Evolutionary conservation across 1,140 invertebrate species (phyloP), one percentile per base, ranked within the genome.

Genomic region (Orius insidiosus): DNA sequence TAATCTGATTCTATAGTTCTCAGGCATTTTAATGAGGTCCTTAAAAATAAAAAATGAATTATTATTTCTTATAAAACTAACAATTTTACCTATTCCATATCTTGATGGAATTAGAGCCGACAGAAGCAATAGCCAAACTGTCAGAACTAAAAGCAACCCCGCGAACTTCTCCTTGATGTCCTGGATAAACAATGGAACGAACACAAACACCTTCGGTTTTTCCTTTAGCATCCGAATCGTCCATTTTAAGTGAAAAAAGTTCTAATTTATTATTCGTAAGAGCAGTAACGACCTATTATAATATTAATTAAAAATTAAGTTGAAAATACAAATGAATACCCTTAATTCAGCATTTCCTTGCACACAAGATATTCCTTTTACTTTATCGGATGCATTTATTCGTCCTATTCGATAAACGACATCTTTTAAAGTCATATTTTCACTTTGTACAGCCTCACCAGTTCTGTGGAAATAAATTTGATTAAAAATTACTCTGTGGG

Each of bases 61-160:
- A 6, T 9, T 14, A 38, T 34, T 49, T n/a, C 14, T 14, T 24
- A 19, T n/a, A 35, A 36, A 49, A 7, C 5, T 11, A 14, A 11
- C 15, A 40, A 38, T 24, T 5, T 48, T 65, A 85, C 72, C 87
- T 78, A 59, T 90, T 93, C 93, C 93, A 98, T 34, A 96, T 67
- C 70, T 96, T 96, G 4, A 95, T 65, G 14, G 79, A 76, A 55
- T 95, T 87, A 3, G 70, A 75, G 58, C 88, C 83, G 0, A 78
- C 87, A 0, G 90, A 85, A 11, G 84, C 70, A 52, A 94, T 72
- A 4, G 81, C 82, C 34, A 85, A 66, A 59, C 83, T 85, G 61
- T 98, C 92, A 14, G 85, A 87, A 59, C 86, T 93, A 57, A 98
- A 93, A 41, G 76, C 74, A 10, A 98, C 64, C 31, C 80, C 76